Conservation (phyloP, 2,888 invertebrate genomes). For the Drosophila siamana region DNA sequence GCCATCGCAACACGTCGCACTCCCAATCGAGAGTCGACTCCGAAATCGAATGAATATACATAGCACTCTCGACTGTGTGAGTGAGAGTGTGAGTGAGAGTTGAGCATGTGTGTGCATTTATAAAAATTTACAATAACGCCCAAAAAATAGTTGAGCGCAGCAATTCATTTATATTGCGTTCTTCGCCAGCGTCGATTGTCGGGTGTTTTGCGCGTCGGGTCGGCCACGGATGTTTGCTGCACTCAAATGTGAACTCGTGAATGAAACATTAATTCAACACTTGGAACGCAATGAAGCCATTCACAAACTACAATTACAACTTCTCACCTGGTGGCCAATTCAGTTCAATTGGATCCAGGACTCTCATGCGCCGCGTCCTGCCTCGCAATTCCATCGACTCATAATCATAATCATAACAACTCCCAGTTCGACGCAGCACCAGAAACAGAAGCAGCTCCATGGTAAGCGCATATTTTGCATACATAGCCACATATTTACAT, state of each 20-base stretch:
- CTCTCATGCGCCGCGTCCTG: constrained; percentile 14
- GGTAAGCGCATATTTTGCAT: constrained; percentile 9
- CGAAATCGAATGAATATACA: background rate
- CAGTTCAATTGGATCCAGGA: constrained; percentile 33
- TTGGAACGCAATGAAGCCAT: constrained; percentile 78
- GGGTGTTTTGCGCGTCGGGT: constrained; percentile 28
- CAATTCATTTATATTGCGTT: constrained; percentile 31
- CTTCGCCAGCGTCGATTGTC: constrained; percentile 22
- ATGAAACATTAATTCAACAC: constrained; percentile 13
- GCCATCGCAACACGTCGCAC: constrained; percentile 37
- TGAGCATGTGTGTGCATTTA: constrained; percentile 11
- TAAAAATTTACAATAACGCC: constrained; percentile 23
- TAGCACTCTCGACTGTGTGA: background rate
- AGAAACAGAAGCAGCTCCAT: background rate
- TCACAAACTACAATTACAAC: constrained; percentile 82
- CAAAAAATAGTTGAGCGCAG: constrained; percentile 33
- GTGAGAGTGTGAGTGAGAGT: background rate
- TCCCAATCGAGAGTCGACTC: constrained; percentile 17
- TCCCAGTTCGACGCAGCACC: constrained; percentile 9
- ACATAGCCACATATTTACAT: constrained; percentile 1
- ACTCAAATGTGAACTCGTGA: constrained; percentile 8
- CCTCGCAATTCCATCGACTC: constrained; percentile 22
- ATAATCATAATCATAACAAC: constrained; percentile 23
- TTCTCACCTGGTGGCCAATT: constrained; percentile 81
- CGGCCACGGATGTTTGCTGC: constrained; percentile 30